Conservation (phyloP, 2,888 invertebrate genomes). For the Pilophorus perplexus region DNA sequence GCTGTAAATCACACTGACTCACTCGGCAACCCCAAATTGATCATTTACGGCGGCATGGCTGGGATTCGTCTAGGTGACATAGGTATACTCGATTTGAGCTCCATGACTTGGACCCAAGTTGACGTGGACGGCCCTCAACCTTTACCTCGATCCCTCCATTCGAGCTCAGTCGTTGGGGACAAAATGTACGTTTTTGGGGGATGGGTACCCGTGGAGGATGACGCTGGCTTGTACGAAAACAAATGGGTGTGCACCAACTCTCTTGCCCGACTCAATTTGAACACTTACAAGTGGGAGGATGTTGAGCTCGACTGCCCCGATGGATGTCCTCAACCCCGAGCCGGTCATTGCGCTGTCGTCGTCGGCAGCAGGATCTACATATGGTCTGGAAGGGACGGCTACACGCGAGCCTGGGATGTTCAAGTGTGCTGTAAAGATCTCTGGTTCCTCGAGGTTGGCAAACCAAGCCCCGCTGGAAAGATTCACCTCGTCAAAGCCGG, state of each 20-base stretch:
- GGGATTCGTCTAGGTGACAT: slow-evolving; percentile 93
- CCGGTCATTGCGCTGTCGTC: slow-evolving; percentile 96
- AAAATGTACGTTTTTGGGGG: slow-evolving; percentile 99
- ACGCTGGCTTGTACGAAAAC: slow-evolving; percentile 65
- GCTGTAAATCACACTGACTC: slow-evolving; percentile 84
- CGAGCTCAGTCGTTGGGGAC: slow-evolving; percentile 89
- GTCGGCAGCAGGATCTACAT: slow-evolving; percentile 92
- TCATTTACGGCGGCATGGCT: slow-evolving; percentile 98
- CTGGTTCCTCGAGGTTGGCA: slow-evolving; percentile 90
- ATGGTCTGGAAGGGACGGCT: slow-evolving; percentile 98
- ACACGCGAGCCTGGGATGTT: slow-evolving; percentile 98
- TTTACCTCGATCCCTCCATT: slow-evolving; percentile 90
- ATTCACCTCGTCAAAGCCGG: slow-evolving; percentile 91
- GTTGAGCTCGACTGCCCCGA: slow-evolving; percentile 65
- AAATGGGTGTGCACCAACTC: slow-evolving; percentile 99
- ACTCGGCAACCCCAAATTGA: slow-evolving; percentile 73
- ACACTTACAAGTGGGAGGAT: slow-evolving; percentile 90
- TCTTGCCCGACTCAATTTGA: slow-evolving; percentile 87
- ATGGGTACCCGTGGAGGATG: slow-evolving; percentile 95
- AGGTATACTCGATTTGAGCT: slow-evolving; percentile 86
- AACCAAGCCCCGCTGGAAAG: slow-evolving; percentile 82
- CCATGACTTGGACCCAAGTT: slow-evolving; percentile 92
- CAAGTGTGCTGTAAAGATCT: slow-evolving; percentile 91
- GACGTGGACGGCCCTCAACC: slow-evolving; percentile 80
- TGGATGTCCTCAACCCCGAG: slow-evolving; percentile 87